Evolutionary conservation across 2,888 invertebrate genomes (phyloP).

Genomic region (Aporophyla nigra): DNA sequence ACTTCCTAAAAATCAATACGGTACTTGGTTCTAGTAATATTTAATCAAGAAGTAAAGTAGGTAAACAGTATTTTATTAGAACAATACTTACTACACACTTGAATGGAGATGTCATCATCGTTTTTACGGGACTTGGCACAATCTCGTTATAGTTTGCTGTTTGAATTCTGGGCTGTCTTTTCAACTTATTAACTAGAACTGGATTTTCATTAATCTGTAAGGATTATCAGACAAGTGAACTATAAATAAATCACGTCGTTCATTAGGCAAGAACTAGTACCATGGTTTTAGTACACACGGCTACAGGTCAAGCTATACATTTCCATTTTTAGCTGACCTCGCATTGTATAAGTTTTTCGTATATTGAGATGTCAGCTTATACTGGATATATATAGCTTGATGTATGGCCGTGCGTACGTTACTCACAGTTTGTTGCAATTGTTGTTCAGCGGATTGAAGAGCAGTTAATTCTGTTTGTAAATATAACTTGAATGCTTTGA

Average conservation of each 20-base stretch:
- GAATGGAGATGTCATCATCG: conserved; percentile 82
- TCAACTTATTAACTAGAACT: conserved; percentile 49
- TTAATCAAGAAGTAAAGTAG: background rate
- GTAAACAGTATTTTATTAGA: background rate
- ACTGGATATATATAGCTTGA: too few relatives aligned
- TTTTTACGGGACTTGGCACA: conserved; percentile 83
- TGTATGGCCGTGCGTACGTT: background rate
- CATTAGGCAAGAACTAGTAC: background rate
- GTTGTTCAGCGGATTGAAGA: conserved; percentile 71
- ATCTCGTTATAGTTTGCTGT: conserved; percentile 77
- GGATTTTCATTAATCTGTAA: conserved; percentile 68
- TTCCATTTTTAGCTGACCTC: too few relatives aligned
- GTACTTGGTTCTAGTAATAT: background rate
- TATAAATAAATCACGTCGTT: background rate
- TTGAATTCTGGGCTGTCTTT: conserved; percentile 63
- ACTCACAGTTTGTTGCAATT: conserved; percentile 73
- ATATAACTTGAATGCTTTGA: conserved; percentile 75
- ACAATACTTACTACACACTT: conserved; percentile 78
- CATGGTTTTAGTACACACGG: background rate
- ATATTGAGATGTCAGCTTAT: too few relatives aligned
- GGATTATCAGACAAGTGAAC: background rate
- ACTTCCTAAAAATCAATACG: conserved; percentile 83
- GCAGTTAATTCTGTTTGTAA: conserved; percentile 72
- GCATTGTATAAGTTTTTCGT: too few relatives aligned
- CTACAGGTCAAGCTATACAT: too few relatives aligned